Conservation (phyloP, 2,888 invertebrate species). For the Heliconius hortense region DNA sequence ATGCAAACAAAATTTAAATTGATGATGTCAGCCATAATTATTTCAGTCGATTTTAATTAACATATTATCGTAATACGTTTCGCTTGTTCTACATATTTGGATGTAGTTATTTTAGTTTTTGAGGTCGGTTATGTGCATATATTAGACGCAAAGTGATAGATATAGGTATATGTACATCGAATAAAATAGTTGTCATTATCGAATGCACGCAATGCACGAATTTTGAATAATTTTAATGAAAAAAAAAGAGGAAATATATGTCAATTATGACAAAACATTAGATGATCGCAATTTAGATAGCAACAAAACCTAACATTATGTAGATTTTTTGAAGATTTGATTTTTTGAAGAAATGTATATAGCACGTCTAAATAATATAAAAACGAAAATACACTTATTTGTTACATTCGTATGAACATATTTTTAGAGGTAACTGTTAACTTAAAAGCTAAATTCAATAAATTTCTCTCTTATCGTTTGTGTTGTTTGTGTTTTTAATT, state of each 20-base stretch:
- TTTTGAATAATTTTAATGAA: background rate
- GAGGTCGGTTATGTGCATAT: background rate
- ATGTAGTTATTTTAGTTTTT: conserved; percentile 36
- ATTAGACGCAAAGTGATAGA: background rate
- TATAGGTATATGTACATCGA: background rate
- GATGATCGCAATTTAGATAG: background rate
- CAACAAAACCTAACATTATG: background rate
- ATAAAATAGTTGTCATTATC: background rate
- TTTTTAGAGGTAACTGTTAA: background rate
- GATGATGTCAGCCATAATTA: conserved; percentile 51
- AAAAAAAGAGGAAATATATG: background rate
- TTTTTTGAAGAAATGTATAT: background rate
- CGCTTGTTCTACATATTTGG: conserved; percentile 40
- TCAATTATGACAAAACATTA: no score
- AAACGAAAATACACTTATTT: background rate
- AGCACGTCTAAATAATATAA: background rate
- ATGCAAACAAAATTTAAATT: conserved; percentile 57
- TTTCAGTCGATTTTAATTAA: conserved; percentile 53
- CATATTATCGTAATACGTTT: conserved; percentile 46
- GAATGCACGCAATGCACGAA: background rate
- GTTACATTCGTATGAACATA: background rate
- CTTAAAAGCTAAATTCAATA: background rate
- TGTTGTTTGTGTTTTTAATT: no score
- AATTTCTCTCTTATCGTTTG: background rate
- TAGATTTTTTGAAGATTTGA: no score